Evolutionary conservation across 1,140 invertebrate species (phyloP), one percentile per base, ranked within the genome.

Genomic region (Mizuhopecten yessoensis): DNA sequence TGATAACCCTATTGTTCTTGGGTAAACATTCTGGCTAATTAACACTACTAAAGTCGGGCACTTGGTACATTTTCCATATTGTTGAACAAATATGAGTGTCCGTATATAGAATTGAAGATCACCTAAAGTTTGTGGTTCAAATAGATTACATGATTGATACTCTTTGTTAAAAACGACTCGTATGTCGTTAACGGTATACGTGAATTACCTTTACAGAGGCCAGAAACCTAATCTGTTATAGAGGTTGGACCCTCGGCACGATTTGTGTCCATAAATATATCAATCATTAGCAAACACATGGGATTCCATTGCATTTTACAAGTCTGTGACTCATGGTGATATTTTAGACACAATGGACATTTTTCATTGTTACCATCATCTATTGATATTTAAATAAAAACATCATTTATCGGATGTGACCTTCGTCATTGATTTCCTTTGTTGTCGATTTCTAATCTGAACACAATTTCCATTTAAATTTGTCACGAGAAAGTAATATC

Each of bases 51-150:
- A 75, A 29, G 57, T 75, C 57, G 57, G 57, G 57, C 57, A 75
- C n/a, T 75, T 75, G 57, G 57, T 75, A 29, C 57, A 75, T 75
- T 17, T 75, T 75, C 57, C n/a, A 75, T 75, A 29, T 75, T 75
- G 57, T n/a, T 29, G 17, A n/a, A 75, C 57, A 75, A 75, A 75
- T 75, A 75, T 75, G 57, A 17, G n/a, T 29, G n/a, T n/a, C n/a
- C 57, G 5, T 75, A 5, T 75, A 75, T 75, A 75, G 57, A 75
- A 75, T 75, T 23, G 29, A n/a, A 75, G 57, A 75, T 75, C 57
- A 75, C n/a, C 57, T 75, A 75, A 29, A 75, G 9, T 75, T 75
- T 75, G n/a, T 75, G 57, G 57, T 75, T 75, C 57, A 75, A 75
- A 75, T 75, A 75, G 57, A 75, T 75, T 75, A 29, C 29, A 75